Conservation (phyloP, 2,113 vertebrate genomes). For the Caloenas nicobarica region DNA sequence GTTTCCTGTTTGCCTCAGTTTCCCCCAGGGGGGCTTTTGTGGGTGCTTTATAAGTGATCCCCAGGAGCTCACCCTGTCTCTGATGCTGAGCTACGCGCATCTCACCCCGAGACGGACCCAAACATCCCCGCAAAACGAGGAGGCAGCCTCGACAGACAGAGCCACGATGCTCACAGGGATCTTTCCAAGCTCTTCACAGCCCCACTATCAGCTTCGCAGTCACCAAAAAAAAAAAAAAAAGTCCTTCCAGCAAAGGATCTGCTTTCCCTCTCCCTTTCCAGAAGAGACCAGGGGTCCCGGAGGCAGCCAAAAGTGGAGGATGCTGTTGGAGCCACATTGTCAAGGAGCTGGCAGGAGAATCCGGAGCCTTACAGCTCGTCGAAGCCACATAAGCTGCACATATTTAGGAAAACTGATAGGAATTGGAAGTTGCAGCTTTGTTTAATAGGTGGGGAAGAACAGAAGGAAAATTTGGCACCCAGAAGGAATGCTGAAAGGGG, state of each 20-base stretch:
- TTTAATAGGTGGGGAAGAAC: constrained; percentile 69
- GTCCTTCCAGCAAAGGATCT: constrained; percentile 61
- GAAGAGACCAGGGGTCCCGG: constrained; percentile 61
- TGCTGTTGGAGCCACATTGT: constrained; percentile 66
- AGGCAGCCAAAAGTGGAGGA: constrained; percentile 66
- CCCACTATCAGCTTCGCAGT: not conserved
- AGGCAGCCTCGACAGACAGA: not conserved
- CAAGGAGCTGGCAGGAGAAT: constrained; percentile 65
- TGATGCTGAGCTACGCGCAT: not conserved
- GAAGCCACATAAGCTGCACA: constrained; percentile 67
- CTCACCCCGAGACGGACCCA: not conserved
- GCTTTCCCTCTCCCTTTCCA: constrained; percentile 61
- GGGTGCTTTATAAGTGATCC: not conserved
- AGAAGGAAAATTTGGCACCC: constrained; percentile 70
- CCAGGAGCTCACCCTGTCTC: not conserved
- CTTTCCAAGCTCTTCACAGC: constrained; percentile 49
- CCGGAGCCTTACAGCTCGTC: constrained; percentile 51
- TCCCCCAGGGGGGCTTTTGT: not conserved
- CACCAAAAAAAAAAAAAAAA: constrained; percentile 1
- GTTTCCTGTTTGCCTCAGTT: not conserved
- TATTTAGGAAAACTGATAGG: constrained; percentile 68
- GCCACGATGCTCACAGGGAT: not conserved
- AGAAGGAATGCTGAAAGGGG: constrained; percentile 64
- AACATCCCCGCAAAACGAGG: not conserved
- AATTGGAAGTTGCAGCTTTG: constrained; percentile 73